Base-by-base conservation (phyloP, 2,113 vertebrate species). In the Ochotona princeps region DNA sequence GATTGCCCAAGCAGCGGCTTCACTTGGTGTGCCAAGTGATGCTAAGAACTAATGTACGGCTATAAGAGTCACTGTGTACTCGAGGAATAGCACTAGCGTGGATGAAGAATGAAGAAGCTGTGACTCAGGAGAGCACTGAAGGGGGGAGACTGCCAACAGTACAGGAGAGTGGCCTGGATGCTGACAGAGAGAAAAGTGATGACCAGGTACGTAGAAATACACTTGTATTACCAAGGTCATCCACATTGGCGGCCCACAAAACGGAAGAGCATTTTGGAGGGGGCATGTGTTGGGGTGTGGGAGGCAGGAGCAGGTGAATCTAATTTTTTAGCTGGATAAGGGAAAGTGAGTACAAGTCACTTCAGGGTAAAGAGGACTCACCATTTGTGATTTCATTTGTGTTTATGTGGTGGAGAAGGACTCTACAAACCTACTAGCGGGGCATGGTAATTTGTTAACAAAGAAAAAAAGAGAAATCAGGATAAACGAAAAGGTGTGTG, bases 391-490 rank as follows among this genome's bases (percentile, higher is more conserved):
- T 47, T 92, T 85, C 57, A 67, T 20, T 44, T 74, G 79, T 82
- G 23, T 69, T 20, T 95, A 14, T 92, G 25, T 51, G 74, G 73
- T 44, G 84, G 47, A 73, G 32, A 82, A 95, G 72, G 12, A 82
- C 72, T 72, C 69, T 89, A 89, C 12, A 63, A 82, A 73, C 89
- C 49, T 76, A 89, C 66, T 72, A 78, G 51, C 61, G 8, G 60
- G 73, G 35, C 85, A 94, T 18, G 76, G 9, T 44, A 78, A 86
- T 73, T 89, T 87, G 69, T 28, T 75, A 82, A 82, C 65, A 86
- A 82, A 93, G n/a, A 88, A 82, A 93, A 38, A 76, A 87, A 93
- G 78, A 32, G 90, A 84, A 38, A 18, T 26, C 51, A 90, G 8
- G 8, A 79, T 26, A 23, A 57, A 69, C 28, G 51, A 32, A 67